phyloP scores from a whole-genome alignment of 1,140 invertebrate species.

The Drosophila arizonae region DNA sequence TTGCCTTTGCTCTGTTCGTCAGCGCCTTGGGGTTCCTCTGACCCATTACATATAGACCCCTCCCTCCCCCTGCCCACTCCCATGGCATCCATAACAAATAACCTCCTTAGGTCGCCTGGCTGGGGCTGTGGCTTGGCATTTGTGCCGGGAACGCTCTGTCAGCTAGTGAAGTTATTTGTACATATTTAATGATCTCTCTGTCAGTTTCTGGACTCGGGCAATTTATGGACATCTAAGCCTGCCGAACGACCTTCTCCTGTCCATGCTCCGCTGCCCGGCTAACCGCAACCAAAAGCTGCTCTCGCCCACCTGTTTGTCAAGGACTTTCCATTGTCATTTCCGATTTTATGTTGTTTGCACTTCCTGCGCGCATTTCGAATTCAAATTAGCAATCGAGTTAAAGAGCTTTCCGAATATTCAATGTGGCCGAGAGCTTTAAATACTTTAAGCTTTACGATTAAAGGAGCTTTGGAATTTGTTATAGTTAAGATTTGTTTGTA shows the following conservation, averaged over 20 bases:
- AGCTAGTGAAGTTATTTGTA: constrained; percentile 47
- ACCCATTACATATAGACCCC: not conserved
- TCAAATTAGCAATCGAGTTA: constrained; percentile 2
- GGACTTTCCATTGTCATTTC: constrained; percentile 34
- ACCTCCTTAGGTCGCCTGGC: not conserved
- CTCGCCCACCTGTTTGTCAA: constrained; percentile 23
- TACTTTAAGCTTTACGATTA: not conserved
- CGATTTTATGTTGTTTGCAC: constrained; percentile 1
- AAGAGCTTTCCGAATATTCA: constrained; percentile 7
- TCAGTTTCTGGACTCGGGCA: constrained; percentile 1
- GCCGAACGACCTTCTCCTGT: not conserved
- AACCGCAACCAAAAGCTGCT: not conserved
- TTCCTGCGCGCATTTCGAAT: constrained; percentile 13
- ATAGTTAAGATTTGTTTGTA: too few species aligned
- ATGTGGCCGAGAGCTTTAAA: not conserved
- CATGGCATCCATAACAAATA: not conserved
- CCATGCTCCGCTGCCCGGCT: too few species aligned
- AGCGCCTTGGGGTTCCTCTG: constrained; percentile 34
- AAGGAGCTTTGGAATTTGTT: too few species aligned
- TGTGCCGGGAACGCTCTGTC: constrained; percentile 19
- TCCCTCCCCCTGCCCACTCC: not conserved
- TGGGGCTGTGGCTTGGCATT: not conserved
- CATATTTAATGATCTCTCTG: constrained; percentile 54
- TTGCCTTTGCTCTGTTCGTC: constrained; percentile 30
- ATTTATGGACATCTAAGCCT: not conserved